phyloP scores from a whole-genome alignment of 2,888 invertebrate genomes.

The Latheticus oryzae region DNA sequence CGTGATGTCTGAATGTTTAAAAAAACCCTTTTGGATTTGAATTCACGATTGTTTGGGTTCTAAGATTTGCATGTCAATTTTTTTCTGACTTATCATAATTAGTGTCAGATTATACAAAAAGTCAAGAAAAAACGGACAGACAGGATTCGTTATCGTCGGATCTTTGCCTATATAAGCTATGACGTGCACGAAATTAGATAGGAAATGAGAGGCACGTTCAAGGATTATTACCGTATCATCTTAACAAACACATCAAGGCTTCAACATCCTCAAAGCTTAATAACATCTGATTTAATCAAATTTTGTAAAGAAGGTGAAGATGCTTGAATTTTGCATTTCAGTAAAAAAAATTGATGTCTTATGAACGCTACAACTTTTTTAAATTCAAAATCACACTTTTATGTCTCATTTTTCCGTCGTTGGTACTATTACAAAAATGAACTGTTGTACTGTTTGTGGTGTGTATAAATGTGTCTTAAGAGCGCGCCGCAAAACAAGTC shows the following conservation, averaged over 20 bases:
- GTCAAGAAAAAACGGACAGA: constrained; percentile 16
- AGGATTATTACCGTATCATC: constrained; percentile 29
- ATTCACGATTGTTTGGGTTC: no score
- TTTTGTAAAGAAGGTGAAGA: no score
- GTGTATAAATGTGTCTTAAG: constrained; percentile 19
- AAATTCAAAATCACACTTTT: no score
- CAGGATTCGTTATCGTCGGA: constrained; percentile 16
- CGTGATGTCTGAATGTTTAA: constrained; percentile 6
- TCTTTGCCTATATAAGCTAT: constrained; percentile 10
- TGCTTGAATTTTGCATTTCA: no score
- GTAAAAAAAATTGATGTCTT: no score
- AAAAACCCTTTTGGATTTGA: no score
- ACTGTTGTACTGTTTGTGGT: constrained; percentile 23
- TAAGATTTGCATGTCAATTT: no score
- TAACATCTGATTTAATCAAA: neutral
- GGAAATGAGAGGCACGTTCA: constrained; percentile 30
- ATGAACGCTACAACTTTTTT: no score
- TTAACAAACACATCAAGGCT: constrained; percentile 19
- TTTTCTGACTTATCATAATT: no score
- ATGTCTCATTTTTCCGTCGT: no score
- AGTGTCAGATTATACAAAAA: no score
- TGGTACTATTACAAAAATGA: constrained; percentile 20
- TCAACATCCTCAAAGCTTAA: neutral
- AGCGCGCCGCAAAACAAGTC: no score
- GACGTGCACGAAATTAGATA: constrained; percentile 27